phyloP scores from a whole-genome alignment of 2,888 invertebrate genomes.

The Blastobasis adustella region DNA sequence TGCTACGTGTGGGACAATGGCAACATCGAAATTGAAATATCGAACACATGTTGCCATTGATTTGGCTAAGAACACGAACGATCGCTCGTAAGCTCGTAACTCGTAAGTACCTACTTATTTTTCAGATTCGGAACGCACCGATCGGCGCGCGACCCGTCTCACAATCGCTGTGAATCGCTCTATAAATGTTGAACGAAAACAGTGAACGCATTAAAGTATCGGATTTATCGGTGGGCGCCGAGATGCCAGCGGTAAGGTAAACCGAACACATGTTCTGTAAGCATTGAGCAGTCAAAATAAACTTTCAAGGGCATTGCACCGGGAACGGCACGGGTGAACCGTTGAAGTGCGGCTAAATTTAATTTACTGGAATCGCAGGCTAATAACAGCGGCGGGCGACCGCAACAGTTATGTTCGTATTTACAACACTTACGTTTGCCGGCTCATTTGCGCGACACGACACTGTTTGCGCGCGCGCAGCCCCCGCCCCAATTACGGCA shows the following conservation, averaged over 20 bases:
- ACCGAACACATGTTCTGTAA: slow-evolving; percentile 12
- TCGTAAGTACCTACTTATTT: no score
- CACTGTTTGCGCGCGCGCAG: neutral
- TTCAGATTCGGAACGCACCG: no score
- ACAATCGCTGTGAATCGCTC: no score
- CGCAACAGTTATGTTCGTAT: slow-evolving; percentile 14
- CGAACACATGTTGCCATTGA: no score
- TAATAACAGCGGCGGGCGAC: slow-evolving; percentile 9
- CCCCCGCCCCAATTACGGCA: neutral
- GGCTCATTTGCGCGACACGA: slow-evolving; percentile 2
- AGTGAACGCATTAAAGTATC: slow-evolving; percentile 22
- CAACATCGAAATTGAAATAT: no score
- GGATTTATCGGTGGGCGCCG: slow-evolving; percentile 27
- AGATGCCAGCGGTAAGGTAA: slow-evolving; percentile 12
- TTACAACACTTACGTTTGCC: slow-evolving; percentile 7
- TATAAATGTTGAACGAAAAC: slow-evolving; percentile 11
- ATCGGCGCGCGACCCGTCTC: no score
- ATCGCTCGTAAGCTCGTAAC: no score
- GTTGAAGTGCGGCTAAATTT: slow-evolving; percentile 25
- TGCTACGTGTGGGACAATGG: no score
- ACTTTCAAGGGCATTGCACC: slow-evolving; percentile 39
- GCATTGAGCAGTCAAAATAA: slow-evolving; percentile 32
- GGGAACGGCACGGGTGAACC: slow-evolving; percentile 10
- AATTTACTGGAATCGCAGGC: slow-evolving; percentile 22
- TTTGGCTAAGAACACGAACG: no score